These are phyloP conservation scores for Euura lappo DNA, from an alignment of 1,140 invertebrate genomes.

Conservation along the genomic window DNA sequence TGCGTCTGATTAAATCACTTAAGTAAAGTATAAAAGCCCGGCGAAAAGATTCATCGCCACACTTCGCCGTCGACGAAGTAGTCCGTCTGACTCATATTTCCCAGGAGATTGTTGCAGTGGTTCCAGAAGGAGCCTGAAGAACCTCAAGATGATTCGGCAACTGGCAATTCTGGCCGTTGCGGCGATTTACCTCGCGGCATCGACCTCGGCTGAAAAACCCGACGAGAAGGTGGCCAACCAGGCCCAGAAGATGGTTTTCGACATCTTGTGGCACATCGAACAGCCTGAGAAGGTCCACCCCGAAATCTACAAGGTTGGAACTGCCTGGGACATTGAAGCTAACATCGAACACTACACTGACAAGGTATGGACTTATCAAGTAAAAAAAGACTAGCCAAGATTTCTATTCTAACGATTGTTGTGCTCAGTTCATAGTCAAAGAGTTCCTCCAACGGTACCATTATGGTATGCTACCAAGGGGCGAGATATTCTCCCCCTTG, in stretches of 20 bases:
- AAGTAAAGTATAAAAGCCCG: too few relatives aligned
- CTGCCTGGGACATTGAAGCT: constrained; percentile 60
- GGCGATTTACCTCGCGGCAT: too few relatives aligned
- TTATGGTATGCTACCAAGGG: constrained; percentile 58
- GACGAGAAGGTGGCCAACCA: constrained; percentile 56
- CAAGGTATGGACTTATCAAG: constrained; percentile 32
- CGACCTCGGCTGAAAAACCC: too few relatives aligned
- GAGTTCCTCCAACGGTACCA: constrained; percentile 8
- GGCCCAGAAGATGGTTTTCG: constrained; percentile 30
- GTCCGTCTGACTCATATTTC: too few relatives aligned
- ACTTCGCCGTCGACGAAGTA: too few relatives aligned
- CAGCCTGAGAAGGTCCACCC: constrained; percentile 30
- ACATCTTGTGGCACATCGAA: not conserved
- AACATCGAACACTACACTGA: constrained; percentile 58
- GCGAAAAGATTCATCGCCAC: too few relatives aligned
- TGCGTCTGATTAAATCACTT: too few relatives aligned
- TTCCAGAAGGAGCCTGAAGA: too few relatives aligned
- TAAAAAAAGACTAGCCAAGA: not conserved
- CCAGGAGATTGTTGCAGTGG: too few relatives aligned
- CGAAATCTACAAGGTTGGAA: not conserved
- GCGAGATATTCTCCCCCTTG: constrained; percentile 68
- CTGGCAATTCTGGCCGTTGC: constrained; percentile 33
- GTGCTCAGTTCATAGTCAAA: constrained; percentile 3
- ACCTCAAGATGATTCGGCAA: constrained; percentile 37
- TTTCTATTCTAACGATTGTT: not conserved